Evolutionary conservation across 35 echinoderm and acorn worm species (phyloP).

Genomic region (Eucidaris tribuloides): DNA sequence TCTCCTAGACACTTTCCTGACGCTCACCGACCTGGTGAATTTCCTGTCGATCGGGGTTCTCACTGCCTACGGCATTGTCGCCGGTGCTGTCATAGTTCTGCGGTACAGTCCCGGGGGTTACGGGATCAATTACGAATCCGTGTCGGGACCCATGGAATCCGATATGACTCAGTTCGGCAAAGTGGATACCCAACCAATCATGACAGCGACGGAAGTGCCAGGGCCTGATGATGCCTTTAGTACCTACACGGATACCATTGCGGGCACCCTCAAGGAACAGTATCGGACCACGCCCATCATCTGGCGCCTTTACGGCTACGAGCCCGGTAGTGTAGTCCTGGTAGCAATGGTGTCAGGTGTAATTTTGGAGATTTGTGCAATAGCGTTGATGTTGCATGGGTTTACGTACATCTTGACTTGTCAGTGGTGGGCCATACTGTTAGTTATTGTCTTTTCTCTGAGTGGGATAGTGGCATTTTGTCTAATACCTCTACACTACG

Average conservation of each 20-base stretch:
- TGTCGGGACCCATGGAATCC: too few relatives aligned
- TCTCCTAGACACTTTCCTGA: slow-evolving; percentile 36
- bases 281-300: neutral
- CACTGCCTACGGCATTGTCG: slow-evolving; percentile 36
- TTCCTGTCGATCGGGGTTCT: slow-evolving; percentile 65
- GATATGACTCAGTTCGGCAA: too few relatives aligned
- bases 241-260: neutral
- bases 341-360: neutral
- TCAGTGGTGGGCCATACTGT: slow-evolving; percentile 33
- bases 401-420: neutral
- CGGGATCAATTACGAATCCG: neutral
- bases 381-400: neutral
- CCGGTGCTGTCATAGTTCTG: slow-evolving; percentile 32
- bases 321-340: slow-evolving; percentile 12
- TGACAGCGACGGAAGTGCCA: too few relatives aligned
- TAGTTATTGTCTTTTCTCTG: neutral
- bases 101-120: slow-evolving; percentile 31
- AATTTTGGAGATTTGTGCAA: neutral
- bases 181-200: too few relatives aligned
- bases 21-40: slow-evolving; percentile 26
- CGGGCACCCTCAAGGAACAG: neutral
- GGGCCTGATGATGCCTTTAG: neutral
- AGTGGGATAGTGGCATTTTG: slow-evolving; percentile 7
- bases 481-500: slow-evolving; percentile 41
- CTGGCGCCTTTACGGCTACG: neutral